phyloP scores from a whole-genome alignment of 2,113 vertebrate genomes.

The Lagopus leucura region DNA sequence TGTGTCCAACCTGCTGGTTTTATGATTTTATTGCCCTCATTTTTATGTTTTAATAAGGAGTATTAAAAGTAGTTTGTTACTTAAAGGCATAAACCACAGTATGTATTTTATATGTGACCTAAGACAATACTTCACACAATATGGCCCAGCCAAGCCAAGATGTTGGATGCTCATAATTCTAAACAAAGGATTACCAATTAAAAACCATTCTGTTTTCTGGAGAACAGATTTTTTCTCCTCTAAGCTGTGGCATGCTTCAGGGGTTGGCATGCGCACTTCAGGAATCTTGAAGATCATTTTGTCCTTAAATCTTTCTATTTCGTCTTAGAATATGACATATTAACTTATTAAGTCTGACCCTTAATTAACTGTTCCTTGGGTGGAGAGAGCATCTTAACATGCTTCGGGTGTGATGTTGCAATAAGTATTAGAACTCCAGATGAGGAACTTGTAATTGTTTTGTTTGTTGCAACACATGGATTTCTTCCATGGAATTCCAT shows the following conservation, averaged over 20 bases:
- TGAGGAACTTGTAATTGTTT: background rate
- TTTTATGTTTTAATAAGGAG: background rate
- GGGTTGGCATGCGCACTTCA: background rate
- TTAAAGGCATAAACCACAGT: too few relatives aligned
- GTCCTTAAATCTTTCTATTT: background rate
- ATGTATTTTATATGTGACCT: too few relatives aligned
- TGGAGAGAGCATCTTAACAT: fast-evolving
- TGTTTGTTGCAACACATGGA: background rate
- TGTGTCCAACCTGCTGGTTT: background rate
- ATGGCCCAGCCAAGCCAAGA: background rate
- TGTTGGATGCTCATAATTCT: background rate
- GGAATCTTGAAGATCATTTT: background rate
- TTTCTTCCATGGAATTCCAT: constrained; percentile 8
- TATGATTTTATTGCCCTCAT: background rate
- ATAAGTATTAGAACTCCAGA: background rate
- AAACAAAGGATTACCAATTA: background rate
- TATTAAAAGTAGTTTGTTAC: background rate
- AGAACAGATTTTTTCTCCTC: background rate
- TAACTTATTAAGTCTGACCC: background rate
- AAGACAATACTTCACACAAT: background rate
- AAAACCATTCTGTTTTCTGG: background rate
- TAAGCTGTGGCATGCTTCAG: background rate
- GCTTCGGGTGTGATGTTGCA: background rate
- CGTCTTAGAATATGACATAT: background rate
- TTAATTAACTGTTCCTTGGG: background rate